A percentile compares a stretch with the other conserved stretches of the same genome.
These are phyloP conservation scores for Parazoanthus darwini DNA, from an alignment of 92 coral and sea anemone species.

Conservation along the genomic window DNA sequence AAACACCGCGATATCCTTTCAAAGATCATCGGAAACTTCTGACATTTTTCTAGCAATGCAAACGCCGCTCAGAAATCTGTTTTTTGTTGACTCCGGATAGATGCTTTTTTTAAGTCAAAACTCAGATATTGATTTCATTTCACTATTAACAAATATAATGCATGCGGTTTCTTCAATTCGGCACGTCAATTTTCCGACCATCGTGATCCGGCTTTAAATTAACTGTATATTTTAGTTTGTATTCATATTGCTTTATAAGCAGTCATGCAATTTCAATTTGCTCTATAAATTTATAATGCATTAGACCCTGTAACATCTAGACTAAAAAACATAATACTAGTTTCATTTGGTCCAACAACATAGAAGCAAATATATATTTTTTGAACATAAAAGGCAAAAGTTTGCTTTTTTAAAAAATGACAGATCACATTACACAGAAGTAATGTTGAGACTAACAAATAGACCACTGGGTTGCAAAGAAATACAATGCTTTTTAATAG, in stretches of 20 bases:
- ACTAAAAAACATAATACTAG: not conserved
- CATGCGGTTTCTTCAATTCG: not conserved
- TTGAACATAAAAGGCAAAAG: not conserved
- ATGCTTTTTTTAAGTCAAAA: not conserved
- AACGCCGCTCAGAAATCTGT: not conserved
- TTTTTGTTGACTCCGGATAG: slow-evolving; percentile 1
- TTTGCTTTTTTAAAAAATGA: not conserved
- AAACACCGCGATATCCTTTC: not conserved
- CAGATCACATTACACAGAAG: not conserved
- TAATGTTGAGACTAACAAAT: not conserved
- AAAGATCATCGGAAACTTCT: not conserved
- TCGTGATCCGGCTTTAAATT: not conserved
- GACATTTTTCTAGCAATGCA: not conserved
- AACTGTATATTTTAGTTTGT: too few species aligned
- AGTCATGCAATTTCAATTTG: not conserved
- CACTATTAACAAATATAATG: not conserved
- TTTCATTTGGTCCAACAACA: not conserved
- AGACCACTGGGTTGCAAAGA: slow-evolving; percentile 3
- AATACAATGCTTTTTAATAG: slow-evolving; percentile 20
- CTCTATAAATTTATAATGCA: not conserved
- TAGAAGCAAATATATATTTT: not conserved
- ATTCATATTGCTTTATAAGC: not conserved
- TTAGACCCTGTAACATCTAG: not conserved
- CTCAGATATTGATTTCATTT: slow-evolving; percentile 10
- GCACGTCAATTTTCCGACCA: not conserved